Base-by-base conservation (phyloP, 2,888 invertebrate genomes). In the Lasioglossum vierecki region DNA sequence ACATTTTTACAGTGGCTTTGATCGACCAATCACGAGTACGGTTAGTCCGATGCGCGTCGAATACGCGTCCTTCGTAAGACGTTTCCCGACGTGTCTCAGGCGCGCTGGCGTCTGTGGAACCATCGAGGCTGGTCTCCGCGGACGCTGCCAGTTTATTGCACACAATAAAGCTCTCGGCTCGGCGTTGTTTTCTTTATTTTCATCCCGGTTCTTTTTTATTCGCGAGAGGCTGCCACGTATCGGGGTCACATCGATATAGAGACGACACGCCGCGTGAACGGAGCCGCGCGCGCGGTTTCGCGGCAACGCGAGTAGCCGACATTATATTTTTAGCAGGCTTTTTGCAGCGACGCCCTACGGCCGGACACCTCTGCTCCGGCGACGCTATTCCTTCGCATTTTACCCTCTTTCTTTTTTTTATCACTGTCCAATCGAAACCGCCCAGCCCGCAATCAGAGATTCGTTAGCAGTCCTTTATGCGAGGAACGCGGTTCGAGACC, bases 171-270 rank as follows among this genome's bases (percentile, higher is more conserved):
- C 60, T 76, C 80, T 66, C 66, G 35, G 60, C 26, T 6, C 35
- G 66, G 57, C 74, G 44, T 85, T 86, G 81, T 82, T 76, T 70
- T 79, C 75, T 70, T 78, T 79, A 63, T 74, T 74, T 79, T 82
- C 68, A n/a, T 41, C 68, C 41, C 78, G 77, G 78, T 79, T 77
- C 84, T 86, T 84, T 86, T 88, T 83, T 49, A 26, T 74, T 53
- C 53, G 39, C 70, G 30, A 81, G 49, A 63, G 83, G 63, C 68
- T 70, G 30, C 70, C 72, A 60, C 78, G 71, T 89, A 93, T 93
- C 91, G 93, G 89, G 94, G 93, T 93, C 94, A 92, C 87, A 89
- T 91, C 92, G 92, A 92, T 93, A 89, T 85, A 53, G 53, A 53
- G n/a, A 53, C 9, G 22, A 85, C 86, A 80, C 77, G 66, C 79